Conservation (phyloP, 2,113 vertebrate genomes). For the Clarias macrocephalus region DNA sequence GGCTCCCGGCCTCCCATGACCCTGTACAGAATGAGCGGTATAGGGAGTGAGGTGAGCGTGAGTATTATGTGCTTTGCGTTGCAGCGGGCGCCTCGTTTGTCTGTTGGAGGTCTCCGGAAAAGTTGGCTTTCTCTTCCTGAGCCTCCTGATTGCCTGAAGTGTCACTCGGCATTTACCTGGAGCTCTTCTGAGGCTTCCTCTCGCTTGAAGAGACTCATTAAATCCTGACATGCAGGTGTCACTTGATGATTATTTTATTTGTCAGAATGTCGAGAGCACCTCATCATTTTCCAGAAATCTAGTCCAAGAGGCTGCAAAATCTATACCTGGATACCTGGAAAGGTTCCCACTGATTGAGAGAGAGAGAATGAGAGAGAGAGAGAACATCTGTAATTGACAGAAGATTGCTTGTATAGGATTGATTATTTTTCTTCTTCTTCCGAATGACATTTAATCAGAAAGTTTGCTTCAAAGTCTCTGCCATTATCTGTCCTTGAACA, state of each 20-base stretch:
- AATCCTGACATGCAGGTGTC: conserved; percentile 30
- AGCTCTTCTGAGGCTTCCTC: conserved; percentile 31
- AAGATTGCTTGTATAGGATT: not conserved
- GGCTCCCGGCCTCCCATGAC: too few relatives aligned
- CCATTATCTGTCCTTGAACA: not conserved
- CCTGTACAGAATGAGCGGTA: too few relatives aligned
- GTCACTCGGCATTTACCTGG: conserved; percentile 42
- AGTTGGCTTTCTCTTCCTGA: conserved; percentile 23
- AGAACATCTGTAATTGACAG: not conserved
- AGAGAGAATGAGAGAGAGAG: not conserved
- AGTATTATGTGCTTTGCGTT: conserved; percentile 15
- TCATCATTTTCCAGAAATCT: not conserved
- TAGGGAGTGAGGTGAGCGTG: too few relatives aligned
- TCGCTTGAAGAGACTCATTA: conserved; percentile 40
- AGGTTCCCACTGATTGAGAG: not conserved
- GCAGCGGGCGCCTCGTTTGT: conserved; percentile 17
- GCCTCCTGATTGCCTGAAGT: conserved; percentile 46
- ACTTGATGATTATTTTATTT: conserved; percentile 22
- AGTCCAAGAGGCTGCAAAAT: not conserved
- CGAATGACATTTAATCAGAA: not conserved
- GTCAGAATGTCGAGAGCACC: not conserved
- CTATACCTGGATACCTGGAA: not conserved
- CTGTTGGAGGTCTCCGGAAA: conserved; percentile 35
- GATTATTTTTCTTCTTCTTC: not conserved
- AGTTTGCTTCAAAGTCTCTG: not conserved